Evolutionary conservation across 2,888 invertebrate species (phyloP), one percentile per base, ranked within the genome.

Genomic region (Ryuthela nishihirai): DNA sequence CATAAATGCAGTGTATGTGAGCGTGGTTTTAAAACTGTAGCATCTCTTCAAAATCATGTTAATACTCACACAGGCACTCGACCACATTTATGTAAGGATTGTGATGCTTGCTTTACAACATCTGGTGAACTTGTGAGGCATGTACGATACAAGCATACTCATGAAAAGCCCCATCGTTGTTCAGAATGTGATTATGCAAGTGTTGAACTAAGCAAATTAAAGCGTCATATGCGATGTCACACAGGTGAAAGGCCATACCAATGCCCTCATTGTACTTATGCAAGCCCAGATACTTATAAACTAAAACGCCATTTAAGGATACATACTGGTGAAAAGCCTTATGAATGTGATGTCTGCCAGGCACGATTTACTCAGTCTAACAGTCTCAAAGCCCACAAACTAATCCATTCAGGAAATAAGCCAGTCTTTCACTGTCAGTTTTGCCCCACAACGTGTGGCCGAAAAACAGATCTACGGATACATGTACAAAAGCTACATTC

Each of bases 141-240:
- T 72, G 88, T 94, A 0, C 83, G 95, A 4, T 94, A 94, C 74
- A 84, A 88, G 68, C 98, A 98, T 73, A 97, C 97, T 0, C 91
- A 92, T 74, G 95, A 97, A 77, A 97, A 95, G 74, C 97, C 97
- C 0, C 97, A 98, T 77, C 92, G 92, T 74, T 98, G 98, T 74
- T 83, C 86, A 0, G 92, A 95, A 72, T 93, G 93, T 76, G 93
- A 94, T 75, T 98, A 98, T 75, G 91, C 94, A 0, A 93, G 92
- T 62, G 97, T 98, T 0, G 97, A 98, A 75, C 77, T 95, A 66
- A 93, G 93, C 58, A 98, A 98, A 77, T 78, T 98, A 67, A 88
- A 94, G 61, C 82, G 97, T 9, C 97, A 97, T 72, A 88, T 95
- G 72, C 82, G 95, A 41, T 94, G 93, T 72, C 76, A 97, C 72